Conservation (phyloP, 2,797 vertebrate genomes). For the Acanthis flammea region DNA sequence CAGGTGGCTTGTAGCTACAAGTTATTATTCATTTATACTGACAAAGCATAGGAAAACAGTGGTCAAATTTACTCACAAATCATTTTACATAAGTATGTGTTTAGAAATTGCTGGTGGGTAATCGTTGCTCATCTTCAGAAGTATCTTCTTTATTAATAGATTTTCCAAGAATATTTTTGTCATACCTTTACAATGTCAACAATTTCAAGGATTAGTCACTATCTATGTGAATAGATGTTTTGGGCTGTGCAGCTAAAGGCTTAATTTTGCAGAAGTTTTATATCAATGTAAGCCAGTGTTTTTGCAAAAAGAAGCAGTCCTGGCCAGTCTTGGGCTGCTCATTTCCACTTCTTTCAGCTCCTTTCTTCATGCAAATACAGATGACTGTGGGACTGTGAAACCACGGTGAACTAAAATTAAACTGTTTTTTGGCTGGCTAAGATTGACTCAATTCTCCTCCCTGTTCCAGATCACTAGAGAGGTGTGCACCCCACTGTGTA, state of each 20-base stretch:
- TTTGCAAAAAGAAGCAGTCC: not conserved
- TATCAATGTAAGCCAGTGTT: not conserved
- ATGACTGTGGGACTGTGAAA: not conserved
- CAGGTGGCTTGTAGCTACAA: not conserved
- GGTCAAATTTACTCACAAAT: not conserved
- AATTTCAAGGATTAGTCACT: not conserved
- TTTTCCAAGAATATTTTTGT: not conserved
- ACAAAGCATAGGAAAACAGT: not conserved
- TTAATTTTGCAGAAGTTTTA: not conserved
- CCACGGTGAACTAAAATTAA: not conserved
- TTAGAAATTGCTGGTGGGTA: not conserved
- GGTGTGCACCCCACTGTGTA: not conserved
- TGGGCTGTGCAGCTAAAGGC: not conserved
- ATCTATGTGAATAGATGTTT: not conserved
- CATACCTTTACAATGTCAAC: not conserved
- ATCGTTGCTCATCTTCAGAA: not conserved
- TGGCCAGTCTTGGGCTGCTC: not conserved
- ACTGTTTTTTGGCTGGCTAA: not conserved
- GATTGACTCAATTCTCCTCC: not conserved
- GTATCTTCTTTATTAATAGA: not conserved
- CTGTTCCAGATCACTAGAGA: not conserved
- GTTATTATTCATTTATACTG: not conserved
- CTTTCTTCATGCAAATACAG: not conserved
- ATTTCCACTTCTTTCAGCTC: not conserved
- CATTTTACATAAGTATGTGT: not conserved